phyloP scores from a whole-genome alignment of 2,797 vertebrate species.

The Labeo calbasu region DNA sequence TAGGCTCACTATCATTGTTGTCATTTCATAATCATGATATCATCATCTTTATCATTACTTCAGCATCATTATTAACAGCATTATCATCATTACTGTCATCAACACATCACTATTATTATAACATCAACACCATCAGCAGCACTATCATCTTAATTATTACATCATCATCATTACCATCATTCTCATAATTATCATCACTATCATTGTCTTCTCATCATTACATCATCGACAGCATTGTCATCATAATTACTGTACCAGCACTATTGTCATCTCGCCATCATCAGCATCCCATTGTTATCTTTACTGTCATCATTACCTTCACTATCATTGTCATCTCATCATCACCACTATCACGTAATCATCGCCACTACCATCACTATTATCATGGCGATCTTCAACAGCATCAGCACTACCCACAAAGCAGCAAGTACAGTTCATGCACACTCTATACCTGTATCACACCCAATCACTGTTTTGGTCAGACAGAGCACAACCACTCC shows the following conservation, averaged over 20 bases:
- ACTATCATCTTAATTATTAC: not conserved
- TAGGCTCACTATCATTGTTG: not conserved
- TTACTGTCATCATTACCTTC: not conserved
- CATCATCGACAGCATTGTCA: not conserved
- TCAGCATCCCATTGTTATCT: not conserved
- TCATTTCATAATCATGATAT: constrained; percentile 23
- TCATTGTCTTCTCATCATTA: not conserved
- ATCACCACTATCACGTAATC: not conserved
- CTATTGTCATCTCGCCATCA: not conserved
- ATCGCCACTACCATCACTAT: not conserved
- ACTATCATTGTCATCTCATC: not conserved
- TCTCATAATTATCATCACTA: not conserved
- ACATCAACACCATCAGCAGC: not conserved
- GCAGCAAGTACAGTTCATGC: not conserved
- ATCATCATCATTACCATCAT: not conserved
- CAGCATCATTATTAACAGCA: not conserved
- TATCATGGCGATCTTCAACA: not conserved
- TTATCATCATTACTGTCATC: not conserved
- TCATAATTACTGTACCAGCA: not conserved
- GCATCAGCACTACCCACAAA: not conserved
- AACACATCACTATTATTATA: not conserved
- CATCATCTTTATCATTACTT: constrained; percentile 1
- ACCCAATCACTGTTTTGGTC: constrained; percentile 6
- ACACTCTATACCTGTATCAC: not conserved
- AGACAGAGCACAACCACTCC: not conserved